phyloP scores from a whole-genome alignment of 2,888 invertebrate species.

The Pegoplata infirma region DNA sequence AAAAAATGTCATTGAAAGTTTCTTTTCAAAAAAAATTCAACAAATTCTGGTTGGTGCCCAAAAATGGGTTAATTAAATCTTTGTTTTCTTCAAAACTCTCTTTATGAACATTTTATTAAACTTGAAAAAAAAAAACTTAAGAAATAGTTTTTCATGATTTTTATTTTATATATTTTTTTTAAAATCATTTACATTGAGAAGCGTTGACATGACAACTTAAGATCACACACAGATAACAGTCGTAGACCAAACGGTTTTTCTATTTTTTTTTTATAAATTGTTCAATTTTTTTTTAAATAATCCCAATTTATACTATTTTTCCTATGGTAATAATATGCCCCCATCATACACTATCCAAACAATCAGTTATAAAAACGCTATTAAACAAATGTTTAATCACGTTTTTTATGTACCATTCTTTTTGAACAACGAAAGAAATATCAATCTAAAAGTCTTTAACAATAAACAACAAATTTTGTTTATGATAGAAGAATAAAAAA shows the following conservation, averaged over 20 bases:
- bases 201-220: conserved; percentile 76
- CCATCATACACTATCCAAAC: conserved; percentile 16
- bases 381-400: conserved; percentile 46
- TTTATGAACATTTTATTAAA: conserved; percentile 3
- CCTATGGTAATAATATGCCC: conserved; percentile 9
- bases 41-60: too few species aligned
- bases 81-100: too few species aligned
- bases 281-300: conserved; percentile 23
- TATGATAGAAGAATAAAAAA: not conserved
- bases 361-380: conserved; percentile 48
- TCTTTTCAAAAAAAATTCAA: not conserved
- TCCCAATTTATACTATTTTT: conserved; percentile 10
- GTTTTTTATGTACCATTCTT: conserved; percentile 41
- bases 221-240: conserved; percentile 66
- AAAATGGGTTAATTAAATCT: too few species aligned
- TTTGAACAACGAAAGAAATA: conserved; percentile 26
- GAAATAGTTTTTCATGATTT: conserved; percentile 11
- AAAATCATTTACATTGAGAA: conserved; percentile 66
- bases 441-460: conserved; percentile 16
- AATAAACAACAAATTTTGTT: conserved; percentile 2
- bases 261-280: not conserved
- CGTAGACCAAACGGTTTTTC: not conserved
- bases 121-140: not conserved
- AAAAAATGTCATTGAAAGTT: too few species aligned
- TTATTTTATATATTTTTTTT: not conserved